Percentiles rank a stretch among this genome's conserved stretches.
These are phyloP conservation scores for Ferdinandea cuprea DNA, from an alignment of 2,888 invertebrate genomes.

Conservation along the genomic window DNA sequence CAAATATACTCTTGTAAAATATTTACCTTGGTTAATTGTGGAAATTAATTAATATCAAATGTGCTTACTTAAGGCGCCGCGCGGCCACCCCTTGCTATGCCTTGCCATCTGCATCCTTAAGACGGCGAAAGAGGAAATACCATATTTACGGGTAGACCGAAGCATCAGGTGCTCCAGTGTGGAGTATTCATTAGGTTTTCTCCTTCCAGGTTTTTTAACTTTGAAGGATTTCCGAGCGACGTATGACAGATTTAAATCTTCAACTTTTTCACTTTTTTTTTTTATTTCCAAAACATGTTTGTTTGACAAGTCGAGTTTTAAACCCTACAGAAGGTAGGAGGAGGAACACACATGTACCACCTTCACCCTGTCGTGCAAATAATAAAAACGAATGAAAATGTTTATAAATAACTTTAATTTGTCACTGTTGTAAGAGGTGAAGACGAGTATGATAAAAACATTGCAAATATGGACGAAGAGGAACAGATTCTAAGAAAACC, in stretches of 20 bases:
- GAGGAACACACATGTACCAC: slow-evolving; percentile 1
- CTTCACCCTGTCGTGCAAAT: slow-evolving; percentile 28
- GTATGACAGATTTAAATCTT: slow-evolving; percentile 71
- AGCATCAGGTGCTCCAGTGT: slow-evolving; percentile 61
- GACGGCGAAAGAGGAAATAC: slow-evolving; percentile 10
- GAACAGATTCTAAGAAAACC: background rate
- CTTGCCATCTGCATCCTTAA: slow-evolving; percentile 23
- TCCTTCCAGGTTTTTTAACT: slow-evolving; percentile 11
- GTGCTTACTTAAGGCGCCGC: slow-evolving; percentile 60
- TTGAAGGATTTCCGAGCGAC: slow-evolving; percentile 52
- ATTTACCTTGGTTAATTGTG: slow-evolving; percentile 71
- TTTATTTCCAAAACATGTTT: slow-evolving; percentile 49
- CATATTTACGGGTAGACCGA: slow-evolving; percentile 27
- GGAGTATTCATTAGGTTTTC: slow-evolving; percentile 36
- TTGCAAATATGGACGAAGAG: background rate
- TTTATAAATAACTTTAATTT: slow-evolving; percentile 72
- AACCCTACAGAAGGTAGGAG: slow-evolving; percentile 3
- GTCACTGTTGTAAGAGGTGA: slow-evolving; percentile 47
- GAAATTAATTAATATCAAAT: slow-evolving; percentile 74
- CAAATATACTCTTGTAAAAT: slow-evolving; percentile 70
- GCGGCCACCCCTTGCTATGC: background rate
- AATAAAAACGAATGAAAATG: slow-evolving; percentile 67
- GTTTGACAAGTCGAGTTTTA: slow-evolving; percentile 56
- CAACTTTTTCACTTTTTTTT: slow-evolving; percentile 69
- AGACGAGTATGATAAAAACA: slow-evolving; percentile 25